Conservation (phyloP, 2,888 invertebrate genomes). For the Netelia virgata region DNA sequence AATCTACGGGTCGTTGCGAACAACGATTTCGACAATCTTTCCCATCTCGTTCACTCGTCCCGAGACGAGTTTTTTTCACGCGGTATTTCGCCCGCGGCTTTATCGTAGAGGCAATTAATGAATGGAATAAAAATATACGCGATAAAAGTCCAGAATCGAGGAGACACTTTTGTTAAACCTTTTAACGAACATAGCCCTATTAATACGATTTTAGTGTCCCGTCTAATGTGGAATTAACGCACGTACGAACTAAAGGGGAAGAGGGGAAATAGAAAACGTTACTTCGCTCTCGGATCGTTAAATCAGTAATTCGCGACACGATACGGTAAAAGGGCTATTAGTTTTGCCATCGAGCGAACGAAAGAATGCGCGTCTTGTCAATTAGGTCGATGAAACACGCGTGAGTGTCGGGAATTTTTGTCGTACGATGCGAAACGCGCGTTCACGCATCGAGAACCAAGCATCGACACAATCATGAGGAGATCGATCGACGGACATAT, state of each 20-base stretch:
- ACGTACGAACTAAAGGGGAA: conserved; percentile 1
- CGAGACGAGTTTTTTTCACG: background rate
- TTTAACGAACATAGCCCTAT: background rate
- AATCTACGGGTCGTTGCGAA: background rate
- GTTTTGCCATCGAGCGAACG: conserved; percentile 62
- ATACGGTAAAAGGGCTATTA: conserved; percentile 66
- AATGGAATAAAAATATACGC: conserved; percentile 39
- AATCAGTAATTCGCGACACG: conserved; percentile 65
- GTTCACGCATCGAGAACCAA: background rate
- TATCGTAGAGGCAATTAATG: conserved; percentile 34
- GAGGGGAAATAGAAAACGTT: conserved; percentile 21
- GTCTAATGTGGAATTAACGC: conserved; percentile 10
- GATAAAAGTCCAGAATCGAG: background rate
- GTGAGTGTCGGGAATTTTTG: conserved; percentile 67
- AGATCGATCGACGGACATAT: conserved; percentile 36
- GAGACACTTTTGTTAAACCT: background rate
- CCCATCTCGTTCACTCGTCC: conserved; percentile 6
- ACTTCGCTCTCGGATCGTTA: conserved; percentile 58
- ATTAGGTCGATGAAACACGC: conserved; percentile 61
- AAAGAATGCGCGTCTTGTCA: conserved; percentile 65
- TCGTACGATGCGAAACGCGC: conserved; percentile 56
- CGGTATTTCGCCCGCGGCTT: conserved; percentile 38
- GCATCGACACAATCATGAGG: background rate
- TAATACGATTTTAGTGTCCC: background rate
- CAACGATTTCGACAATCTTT: conserved; percentile 44